These are phyloP conservation scores for Aradophagus sp. DNA, from an alignment of 1,140 invertebrate genomes.

Conservation along the genomic window DNA sequence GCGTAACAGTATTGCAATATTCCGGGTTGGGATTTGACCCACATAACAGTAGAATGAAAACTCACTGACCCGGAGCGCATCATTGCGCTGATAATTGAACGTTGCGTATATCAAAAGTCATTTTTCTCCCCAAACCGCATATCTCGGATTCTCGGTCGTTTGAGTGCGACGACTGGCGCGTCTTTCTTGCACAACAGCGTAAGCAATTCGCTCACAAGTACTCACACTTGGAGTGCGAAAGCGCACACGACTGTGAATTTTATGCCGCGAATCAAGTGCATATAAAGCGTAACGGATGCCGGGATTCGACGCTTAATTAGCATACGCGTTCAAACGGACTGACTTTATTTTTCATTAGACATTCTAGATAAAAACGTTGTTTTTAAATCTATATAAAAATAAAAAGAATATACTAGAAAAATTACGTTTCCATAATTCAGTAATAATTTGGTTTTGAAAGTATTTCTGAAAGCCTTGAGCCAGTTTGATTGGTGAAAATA, in stretches of 20 bases:
- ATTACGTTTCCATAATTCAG: no score
- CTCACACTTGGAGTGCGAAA: constrained; percentile 23
- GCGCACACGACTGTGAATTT: neutral
- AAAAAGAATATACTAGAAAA: no score
- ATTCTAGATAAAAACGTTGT: no score
- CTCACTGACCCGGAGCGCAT: constrained; percentile 31
- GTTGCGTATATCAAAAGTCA: constrained; percentile 27
- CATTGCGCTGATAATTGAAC: constrained; percentile 36
- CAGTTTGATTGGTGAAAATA: no score
- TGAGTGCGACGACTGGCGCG: constrained; percentile 7
- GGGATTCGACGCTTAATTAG: constrained; percentile 37
- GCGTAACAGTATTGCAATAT: constrained; percentile 15
- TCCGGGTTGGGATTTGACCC: constrained; percentile 15
- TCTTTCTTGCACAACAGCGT: constrained; percentile 40
- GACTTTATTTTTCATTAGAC: constrained; percentile 8
- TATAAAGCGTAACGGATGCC: constrained; percentile 36
- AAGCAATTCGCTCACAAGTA: constrained; percentile 25
- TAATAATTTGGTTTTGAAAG: no score
- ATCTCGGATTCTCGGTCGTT: constrained; percentile 36
- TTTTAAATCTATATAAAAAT: no score
- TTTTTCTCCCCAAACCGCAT: constrained; percentile 38
- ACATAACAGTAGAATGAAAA: constrained; percentile 32
- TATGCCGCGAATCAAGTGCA: constrained; percentile 16
- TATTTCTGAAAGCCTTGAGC: no score
- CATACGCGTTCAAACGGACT: constrained; percentile 6